Base-by-base conservation (phyloP, 2,888 invertebrate species). In the Lasioglossum pauxillum region DNA sequence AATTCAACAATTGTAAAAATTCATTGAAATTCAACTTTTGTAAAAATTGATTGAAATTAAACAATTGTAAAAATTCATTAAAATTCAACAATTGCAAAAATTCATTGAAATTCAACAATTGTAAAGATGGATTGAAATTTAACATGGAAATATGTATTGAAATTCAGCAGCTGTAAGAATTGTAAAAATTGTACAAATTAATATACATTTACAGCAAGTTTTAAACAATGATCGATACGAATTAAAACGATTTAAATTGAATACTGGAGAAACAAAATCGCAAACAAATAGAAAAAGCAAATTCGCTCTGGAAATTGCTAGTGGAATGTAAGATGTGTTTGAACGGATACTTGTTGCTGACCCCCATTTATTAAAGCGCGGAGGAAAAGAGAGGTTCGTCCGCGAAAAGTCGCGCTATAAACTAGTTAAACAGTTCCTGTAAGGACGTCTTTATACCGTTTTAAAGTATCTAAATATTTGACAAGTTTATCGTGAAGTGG, bases 401-500 rank as follows among this genome's bases (percentile, higher is more conserved):
- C 4, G 57, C 69, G 23, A 35, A 38, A 69, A 57, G n/a, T 57
- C n/a, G 12, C 5, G 57, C 12, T n/a, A 12, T 23, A 8, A 31
- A 71, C n/a, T n/a, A 41, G 41, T 71, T 14, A n/a, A 71, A 71
- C 71, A 31, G 64, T 64, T n/a, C 72, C 8, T 16, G n/a, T 12
- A 46, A 49, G 46, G n/a, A 35, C 57, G 57, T 38, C 35, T 72
- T 82, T n/a, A 60, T 44, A 64, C n/a, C 16, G 27, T 69, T 80
- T 57, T 38, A 57, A 60, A 60, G 57, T 38, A 64, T 16, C 10
- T 71, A 60, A 72, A 75, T 71, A 41, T 35, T 78, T 64, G 83
- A 78, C 57, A 71, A 83, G 60, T 78, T 75, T 71, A 49, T 69
- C 41, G 78, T 12, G 49, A 78, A 83, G 53, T 53, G 49, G 79